Evolutionary conservation across 2,797 vertebrate species (phyloP).

Genomic region (Pachyuromys duprasi): DNA sequence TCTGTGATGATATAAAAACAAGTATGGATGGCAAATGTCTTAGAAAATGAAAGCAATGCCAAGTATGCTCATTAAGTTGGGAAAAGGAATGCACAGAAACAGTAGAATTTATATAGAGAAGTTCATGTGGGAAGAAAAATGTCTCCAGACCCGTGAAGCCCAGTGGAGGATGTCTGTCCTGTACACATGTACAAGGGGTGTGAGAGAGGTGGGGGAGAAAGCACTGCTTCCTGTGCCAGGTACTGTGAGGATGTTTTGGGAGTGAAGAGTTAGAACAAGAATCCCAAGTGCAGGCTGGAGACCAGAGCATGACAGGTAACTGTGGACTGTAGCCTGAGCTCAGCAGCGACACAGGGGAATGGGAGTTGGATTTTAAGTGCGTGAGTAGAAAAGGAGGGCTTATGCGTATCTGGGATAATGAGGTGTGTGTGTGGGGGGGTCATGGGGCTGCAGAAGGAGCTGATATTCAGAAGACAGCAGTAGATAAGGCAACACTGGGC

Average conservation of each 20-base stretch:
- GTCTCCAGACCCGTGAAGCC: not conserved
- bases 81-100: conserved; percentile 17
- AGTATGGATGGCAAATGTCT: conserved; percentile 1
- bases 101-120: conserved; percentile 42
- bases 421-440: not conserved
- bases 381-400: not conserved
- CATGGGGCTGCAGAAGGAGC: not conserved
- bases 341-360: not conserved
- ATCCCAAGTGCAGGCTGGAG: not conserved
- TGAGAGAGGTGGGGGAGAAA: not conserved
- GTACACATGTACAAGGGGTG: not conserved
- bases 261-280: not conserved
- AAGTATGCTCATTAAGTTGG: conserved; percentile 23
- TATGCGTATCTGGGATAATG: not conserved
- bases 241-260: not conserved
- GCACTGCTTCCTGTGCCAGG: not conserved
- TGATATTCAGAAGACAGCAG: not conserved
- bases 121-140: not conserved
- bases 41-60: conserved; percentile 42
- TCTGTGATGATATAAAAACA: conserved; percentile 30
- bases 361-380: not conserved
- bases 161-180: not conserved
- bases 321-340: not conserved
- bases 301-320: not conserved
- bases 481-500: not conserved